phyloP scores from a whole-genome alignment of 2,113 vertebrate genomes.

The Danio rerio region DNA sequence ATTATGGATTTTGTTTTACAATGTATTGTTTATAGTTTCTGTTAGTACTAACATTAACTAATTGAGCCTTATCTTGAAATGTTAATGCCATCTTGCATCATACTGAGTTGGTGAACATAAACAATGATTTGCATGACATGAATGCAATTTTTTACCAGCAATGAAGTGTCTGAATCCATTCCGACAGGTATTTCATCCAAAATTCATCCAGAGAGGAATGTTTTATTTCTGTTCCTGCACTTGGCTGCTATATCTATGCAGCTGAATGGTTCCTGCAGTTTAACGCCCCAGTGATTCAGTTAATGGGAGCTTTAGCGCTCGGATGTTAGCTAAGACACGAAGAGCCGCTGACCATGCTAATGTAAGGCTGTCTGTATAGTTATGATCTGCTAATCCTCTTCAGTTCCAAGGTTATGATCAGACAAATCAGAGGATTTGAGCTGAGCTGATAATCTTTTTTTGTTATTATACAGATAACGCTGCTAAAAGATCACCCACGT shows the following conservation, averaged over 20 bases:
- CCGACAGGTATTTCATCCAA: constrained; percentile 20
- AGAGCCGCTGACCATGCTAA: constrained; percentile 62
- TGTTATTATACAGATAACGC: background rate
- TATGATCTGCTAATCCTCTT: constrained; percentile 2
- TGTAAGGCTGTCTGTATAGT: constrained; percentile 43
- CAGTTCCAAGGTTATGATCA: constrained; percentile 27
- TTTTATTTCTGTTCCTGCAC: constrained; percentile 47
- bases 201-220: constrained; percentile 56
- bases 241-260: constrained; percentile 54
- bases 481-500: no score
- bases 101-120: constrained; percentile 34
- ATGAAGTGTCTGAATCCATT: background rate
- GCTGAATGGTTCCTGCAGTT: constrained; percentile 56
- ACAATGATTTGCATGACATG: background rate
- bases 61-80: no score
- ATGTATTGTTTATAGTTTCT: no score
- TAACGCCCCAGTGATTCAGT: constrained; percentile 66
- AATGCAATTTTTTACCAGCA: no score
- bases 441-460: background rate
- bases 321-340: constrained; percentile 59
- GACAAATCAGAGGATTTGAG: constrained; percentile 16
- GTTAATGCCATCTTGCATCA: background rate
- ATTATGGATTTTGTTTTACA: no score
- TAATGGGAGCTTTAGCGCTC: constrained; percentile 68
- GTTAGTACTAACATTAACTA: no score